Base-by-base conservation (phyloP, 1,140 invertebrate species). In the Zaprionus camerounensis region DNA sequence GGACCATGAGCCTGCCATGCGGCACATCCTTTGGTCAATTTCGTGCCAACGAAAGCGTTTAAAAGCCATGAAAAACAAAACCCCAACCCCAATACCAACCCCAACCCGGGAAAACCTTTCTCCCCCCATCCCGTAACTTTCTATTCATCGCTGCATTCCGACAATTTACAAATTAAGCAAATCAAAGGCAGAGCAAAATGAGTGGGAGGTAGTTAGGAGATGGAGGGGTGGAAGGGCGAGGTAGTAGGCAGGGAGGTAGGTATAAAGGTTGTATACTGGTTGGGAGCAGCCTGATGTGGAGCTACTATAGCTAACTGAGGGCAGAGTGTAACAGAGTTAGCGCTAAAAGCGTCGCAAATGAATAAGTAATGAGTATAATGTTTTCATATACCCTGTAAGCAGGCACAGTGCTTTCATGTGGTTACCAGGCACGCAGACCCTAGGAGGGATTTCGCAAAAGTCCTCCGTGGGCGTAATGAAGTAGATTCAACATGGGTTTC, bases 81-180 rank as follows among this genome's bases (percentile, higher is more conserved):
- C 56, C 53, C 64, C 26, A 26, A 13, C 26, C 41, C 13, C 9
- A n/a, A n/a, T n/a, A n/a, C n/a, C n/a, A 20, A 7, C 20, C 22
- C 6, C 5, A 6, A 3, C n/a, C 17, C 17, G 5, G 31, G 31
- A 34, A 34, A 34, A 34, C 56, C 20, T 20, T n/a, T 5, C 38
- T 13, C n/a, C 1, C 38, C n/a, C 55, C 31, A 53, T 53, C 24
- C 31, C 12, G 17, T 11, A n/a, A 2, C 15, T 13, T 13, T 28
- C 46, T 51, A 51, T 51, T 22, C 34, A 55, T 17, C 31, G 34
- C 57, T 65, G 68, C 70, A 72, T 72, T 58, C 71, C 66, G 64
- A 75, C 72, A 86, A 87, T 88, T 87, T 88, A 80, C 83, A 88
- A 87, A 87, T 87, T 87, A 87, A 87, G 83, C 83, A 88, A 87